Base-by-base conservation (phyloP, 2,113 vertebrate genomes). In the Oryzias javanicus region DNA sequence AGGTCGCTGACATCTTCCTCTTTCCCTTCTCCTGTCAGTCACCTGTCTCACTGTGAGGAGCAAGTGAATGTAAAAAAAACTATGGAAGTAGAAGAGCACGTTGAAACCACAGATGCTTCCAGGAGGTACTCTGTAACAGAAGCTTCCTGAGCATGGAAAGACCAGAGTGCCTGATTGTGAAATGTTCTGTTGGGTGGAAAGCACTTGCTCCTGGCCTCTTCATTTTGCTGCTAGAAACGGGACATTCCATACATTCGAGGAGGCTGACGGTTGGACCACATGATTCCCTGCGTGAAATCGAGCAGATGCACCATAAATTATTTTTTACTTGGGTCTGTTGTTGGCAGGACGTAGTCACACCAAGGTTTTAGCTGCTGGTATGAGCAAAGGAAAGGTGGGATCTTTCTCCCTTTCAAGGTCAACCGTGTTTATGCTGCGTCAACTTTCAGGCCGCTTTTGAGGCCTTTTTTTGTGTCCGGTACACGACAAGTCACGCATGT, bases 21-120 rank as follows among this genome's bases (percentile, higher is more conserved):
- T 92, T 48, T 61, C 35, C 41, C 4, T 50, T 6, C 16, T 59
- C 42, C 40, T 88, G 83, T 91, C 93, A 93, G 93, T 92, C 92
- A 93, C 92, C 93, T 94, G 93, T 94, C 95, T 95, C 93, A 96
- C 94, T 97, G 94, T 95, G 94, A 96, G 93, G 92, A 95, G 93
- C 91, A 91, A 95, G 93, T 92, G 93, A 96, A 96, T 95, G 94
- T 95, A 94, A 92, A 90, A 55, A 20, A 13, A 15, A 14, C 40
- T 57, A 2, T 17, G 93, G 89, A 90, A 87, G 92, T 89, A 54
- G 93, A 94, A 90, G 90, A 35, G 29, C 29, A 35, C 35, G 92
- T 12, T 25, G 44, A 45, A 61, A 42, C 60, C n/a, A 19, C 19
- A 14, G 55, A 57, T 50, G 55, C 66, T 76, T 40, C 61, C 70